A percentile compares a stretch with the other conserved stretches of the same genome.
Conservation (phyloP, 2,888 invertebrate species). For the Teinopalpus imperialis region DNA sequence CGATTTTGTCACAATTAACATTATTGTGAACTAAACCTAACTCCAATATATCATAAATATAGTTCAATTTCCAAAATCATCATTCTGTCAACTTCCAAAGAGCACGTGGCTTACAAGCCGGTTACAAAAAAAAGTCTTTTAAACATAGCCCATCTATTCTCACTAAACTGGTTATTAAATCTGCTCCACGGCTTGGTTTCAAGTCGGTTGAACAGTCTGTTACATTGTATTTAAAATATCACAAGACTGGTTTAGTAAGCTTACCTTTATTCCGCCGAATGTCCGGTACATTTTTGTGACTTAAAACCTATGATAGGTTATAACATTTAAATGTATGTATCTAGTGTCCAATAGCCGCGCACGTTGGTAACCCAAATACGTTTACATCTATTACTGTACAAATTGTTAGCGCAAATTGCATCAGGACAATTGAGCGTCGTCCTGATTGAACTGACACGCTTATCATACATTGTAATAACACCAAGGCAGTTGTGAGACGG, state of each 20-base stretch:
- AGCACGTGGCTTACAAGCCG: neutral
- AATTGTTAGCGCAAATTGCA: constrained; percentile 1
- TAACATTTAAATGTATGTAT: neutral
- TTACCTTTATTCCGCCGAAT: too few species aligned
- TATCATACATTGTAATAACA: too few species aligned
- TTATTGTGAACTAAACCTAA: too few species aligned
- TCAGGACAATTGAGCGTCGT: neutral
- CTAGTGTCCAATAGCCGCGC: neutral
- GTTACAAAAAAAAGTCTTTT: neutral
- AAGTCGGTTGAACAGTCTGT: neutral
- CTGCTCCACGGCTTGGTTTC: neutral
- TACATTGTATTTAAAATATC: neutral
- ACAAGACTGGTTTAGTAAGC: neutral
- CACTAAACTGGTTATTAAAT: constrained; percentile 2
- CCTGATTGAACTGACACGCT: constrained; percentile 4
- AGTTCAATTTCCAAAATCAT: too few species aligned
- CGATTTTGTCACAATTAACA: too few species aligned
- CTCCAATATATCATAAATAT: too few species aligned
- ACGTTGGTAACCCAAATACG: constrained; percentile 1
- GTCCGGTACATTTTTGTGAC: too few species aligned
- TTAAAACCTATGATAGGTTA: neutral
- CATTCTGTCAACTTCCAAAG: too few species aligned
- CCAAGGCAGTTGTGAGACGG: too few species aligned
- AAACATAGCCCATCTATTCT: neutral
- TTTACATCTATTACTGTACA: neutral